Conservation (phyloP, 2,888 invertebrate species). For the Steinernema carpocapsae region DNA sequence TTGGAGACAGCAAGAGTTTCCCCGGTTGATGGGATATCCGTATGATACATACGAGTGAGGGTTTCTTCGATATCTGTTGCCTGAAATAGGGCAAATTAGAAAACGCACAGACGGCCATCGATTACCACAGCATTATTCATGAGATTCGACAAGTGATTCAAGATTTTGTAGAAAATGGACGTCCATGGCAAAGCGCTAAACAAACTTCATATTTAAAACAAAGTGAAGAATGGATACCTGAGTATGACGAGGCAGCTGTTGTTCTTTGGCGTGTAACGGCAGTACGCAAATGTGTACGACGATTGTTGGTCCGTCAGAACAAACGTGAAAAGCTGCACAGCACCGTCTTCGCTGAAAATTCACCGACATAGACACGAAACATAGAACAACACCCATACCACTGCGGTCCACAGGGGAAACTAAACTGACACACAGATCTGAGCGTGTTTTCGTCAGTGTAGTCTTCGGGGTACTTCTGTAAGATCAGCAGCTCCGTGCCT, state of each 20-base stretch:
- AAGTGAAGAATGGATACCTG: conserved; percentile 67
- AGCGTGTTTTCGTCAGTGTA: conserved; percentile 64
- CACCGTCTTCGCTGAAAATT: conserved; percentile 68
- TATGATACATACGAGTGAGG: conserved; percentile 64
- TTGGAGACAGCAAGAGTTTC: conserved; percentile 44
- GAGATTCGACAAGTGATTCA: conserved; percentile 82
- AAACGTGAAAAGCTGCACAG: conserved; percentile 93
- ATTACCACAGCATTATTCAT: conserved; percentile 71
- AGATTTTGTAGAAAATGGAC: conserved; percentile 86
- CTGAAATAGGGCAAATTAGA: conserved; percentile 39
- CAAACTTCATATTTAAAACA: conserved; percentile 36
- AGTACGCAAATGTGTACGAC: conserved; percentile 96
- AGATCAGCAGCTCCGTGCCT: conserved; percentile 40
- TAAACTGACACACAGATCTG: conserved; percentile 65
- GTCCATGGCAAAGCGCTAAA: conserved; percentile 94
- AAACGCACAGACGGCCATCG: too few species aligned
- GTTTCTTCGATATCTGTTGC: conserved; percentile 55
- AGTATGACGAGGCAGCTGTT: conserved; percentile 77
- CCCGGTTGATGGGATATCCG: conserved; percentile 61
- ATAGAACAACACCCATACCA: not conserved
- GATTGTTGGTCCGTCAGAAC: conserved; percentile 92
- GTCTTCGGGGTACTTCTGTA: conserved; percentile 66
- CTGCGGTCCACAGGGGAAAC: conserved; percentile 62
- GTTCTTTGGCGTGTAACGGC: conserved; percentile 88
- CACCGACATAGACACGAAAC: conserved; percentile 23